These are phyloP conservation scores for Pachydiplax longipennis DNA, from an alignment of 2,888 invertebrate genomes.

Conservation along the genomic window DNA sequence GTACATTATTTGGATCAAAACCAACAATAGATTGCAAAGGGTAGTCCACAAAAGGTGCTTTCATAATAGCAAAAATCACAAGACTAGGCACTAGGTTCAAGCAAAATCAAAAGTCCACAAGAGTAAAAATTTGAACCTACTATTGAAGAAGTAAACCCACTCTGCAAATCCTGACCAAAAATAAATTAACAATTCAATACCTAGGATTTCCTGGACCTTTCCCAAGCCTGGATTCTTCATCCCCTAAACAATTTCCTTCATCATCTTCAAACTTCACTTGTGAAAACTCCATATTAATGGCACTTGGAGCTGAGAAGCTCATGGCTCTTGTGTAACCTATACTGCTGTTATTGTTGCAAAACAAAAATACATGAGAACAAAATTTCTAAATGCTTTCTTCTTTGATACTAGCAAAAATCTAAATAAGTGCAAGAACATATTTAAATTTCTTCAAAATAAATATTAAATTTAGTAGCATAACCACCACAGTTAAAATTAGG, in stretches of 20 bases:
- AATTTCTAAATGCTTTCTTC: background rate
- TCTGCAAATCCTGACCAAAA: background rate
- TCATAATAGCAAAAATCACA: too few species aligned
- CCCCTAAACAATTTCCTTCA: constrained; percentile 58
- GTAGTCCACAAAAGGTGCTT: too few species aligned
- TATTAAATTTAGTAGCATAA: too few species aligned
- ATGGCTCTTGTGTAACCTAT: constrained; percentile 62
- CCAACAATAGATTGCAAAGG: too few species aligned
- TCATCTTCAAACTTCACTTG: constrained; percentile 75
- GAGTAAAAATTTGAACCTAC: background rate
- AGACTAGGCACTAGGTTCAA: too few species aligned
- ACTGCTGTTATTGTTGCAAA: constrained; percentile 35
- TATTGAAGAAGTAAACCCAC: background rate
- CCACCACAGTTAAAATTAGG: too few species aligned
- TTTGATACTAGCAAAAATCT: too few species aligned
- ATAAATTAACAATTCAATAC: background rate
- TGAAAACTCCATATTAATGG: constrained; percentile 77
- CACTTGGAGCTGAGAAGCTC: constrained; percentile 87
- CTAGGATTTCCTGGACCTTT: constrained; percentile 30
- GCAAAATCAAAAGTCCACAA: background rate
- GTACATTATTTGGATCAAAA: too few species aligned
- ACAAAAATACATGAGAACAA: background rate
- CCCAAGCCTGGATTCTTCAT: constrained; percentile 55
- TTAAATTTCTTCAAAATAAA: too few species aligned
- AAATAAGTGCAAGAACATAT: too few species aligned